Evolutionary conservation across 2,113 vertebrate genomes (phyloP), one percentile per base, ranked within the genome.

Genomic region (Boulengeromyrus knoepffleri): DNA sequence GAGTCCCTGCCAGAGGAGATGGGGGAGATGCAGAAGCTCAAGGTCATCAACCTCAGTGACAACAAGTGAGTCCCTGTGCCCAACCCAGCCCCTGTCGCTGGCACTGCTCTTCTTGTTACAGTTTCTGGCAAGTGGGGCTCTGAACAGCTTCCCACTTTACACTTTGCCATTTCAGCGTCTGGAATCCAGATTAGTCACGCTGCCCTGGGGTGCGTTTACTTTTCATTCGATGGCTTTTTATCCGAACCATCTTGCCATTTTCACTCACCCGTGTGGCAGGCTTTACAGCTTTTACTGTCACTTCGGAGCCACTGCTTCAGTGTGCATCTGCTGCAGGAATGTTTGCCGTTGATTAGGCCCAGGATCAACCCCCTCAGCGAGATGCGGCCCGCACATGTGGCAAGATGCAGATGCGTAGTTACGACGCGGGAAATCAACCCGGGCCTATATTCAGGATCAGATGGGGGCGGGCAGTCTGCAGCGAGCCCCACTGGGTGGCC

Each of bases 1-100:
- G 99, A 99, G 95, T 95, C 93, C 93, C 96, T 99, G 92, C 99
- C 99, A 15, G 98, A 99, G 92, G 98, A 99, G 94, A 99, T 99
- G 99, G 98, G 98, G 6, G 97, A 99, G 94, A 99, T 99, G 98
- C 97, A 97, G 90, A 98, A 96, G 94, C 96, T 99, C 90, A 98
- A 98, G 95, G 98, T 99, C 92, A 96, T 99, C 93, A 99, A 99
- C 93, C 96, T 99, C 91, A 99, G 98, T 93, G 98, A 99, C 93
- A 99, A 99, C 94, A 99, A 97, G 98, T 99, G 96, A 96, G 98
- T 96, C 90, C 92, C 45, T 21, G 45, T 42, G 24, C 27, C 53
- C 24, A 24, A 5, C 31, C 15, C 42, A 2, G 17, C 36, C 80
- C 6, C 39, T 21, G 42, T 8, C 17, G 0, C 77, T 56, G 53